Base-by-base conservation (phyloP, 1,140 invertebrate species). In the Dendroctonus ponderosae region DNA sequence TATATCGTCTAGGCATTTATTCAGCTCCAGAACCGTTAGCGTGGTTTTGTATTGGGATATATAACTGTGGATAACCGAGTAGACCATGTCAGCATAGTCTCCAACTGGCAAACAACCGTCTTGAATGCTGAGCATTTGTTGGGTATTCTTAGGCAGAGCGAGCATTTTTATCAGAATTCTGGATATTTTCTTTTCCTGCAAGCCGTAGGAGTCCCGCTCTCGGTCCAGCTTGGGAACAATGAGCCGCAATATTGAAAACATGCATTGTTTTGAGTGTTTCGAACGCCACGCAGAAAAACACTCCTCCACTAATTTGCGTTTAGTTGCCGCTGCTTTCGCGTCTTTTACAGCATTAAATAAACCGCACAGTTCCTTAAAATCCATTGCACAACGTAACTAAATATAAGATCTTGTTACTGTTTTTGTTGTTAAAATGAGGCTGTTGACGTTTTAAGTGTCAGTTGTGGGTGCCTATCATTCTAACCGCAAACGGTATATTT, bases 21-120 rank as follows among this genome's bases (percentile, higher is more conserved):
- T 92, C 0, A 93, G 80, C 48, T 89, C 81, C 50, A 82, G 74
- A 15, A 93, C 80, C 0, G 82, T 84, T 46, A 91, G 74, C 50
- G 75, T 80, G 60, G 75, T 70, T 60, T 58, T 64, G 64, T 81
- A 79, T 26, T 67, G 68, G 0, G 79, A 79, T 72, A 89, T 85
- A 42, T 89, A 82, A 66, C 83, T 85, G 70, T 83, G 81, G n/a
- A 93, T 78, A 6, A 93, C 82, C 73, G 79, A 83, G 76, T 85
- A 89, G 6, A 90, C 85, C 15, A 87, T 84, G 72, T 88, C 87
- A 7, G 87, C 89, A 80, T 93, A 93, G 79, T 94, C 90, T 8
- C 83, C 84, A 39, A 79, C 77, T 26, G 26, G 26, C 26, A 26
- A 2, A 3, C 26, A 26, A 26, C 26, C 3, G 26, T 26, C 26